A percentile compares a stretch with the other conserved stretches of the same genome.
Evolutionary conservation across 2,113 vertebrate species (phyloP).

Genomic region (Myxocyprinus asiaticus): DNA sequence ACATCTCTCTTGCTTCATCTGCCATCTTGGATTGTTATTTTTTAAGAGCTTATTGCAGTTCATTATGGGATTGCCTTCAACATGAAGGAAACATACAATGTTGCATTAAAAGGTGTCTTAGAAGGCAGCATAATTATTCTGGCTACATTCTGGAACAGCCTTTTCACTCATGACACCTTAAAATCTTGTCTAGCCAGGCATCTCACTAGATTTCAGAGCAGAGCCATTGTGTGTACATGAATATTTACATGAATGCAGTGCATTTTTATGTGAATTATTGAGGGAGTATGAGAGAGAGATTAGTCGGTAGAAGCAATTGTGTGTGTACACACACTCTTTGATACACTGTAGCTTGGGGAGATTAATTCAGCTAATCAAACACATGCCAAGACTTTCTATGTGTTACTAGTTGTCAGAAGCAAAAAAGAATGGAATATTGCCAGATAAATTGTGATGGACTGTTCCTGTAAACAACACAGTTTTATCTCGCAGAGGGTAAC

Average conservation of each 20-base stretch:
- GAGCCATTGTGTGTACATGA: no score
- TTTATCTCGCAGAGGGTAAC: background rate
- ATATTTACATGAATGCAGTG: background rate
- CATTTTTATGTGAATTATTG: background rate
- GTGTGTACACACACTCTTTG: background rate
- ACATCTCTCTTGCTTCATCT: no score
- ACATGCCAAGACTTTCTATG: background rate
- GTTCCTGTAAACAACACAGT: background rate
- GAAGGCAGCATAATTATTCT: no score
- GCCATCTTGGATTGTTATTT: no score
- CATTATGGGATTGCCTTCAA: no score
- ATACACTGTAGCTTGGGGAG: background rate
- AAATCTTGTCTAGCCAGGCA: no score
- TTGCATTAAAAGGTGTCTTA: no score
- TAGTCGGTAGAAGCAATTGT: background rate
- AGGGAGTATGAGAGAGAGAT: background rate
- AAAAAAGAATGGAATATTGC: background rate
- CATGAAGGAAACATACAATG: no score
- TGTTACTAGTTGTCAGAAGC: background rate
- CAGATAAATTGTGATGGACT: background rate
- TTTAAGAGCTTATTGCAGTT: no score
- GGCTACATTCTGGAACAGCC: no score
- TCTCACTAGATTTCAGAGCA: no score
- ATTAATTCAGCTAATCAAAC: background rate
- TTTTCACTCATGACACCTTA: no score